These are phyloP conservation scores for Pipistrellus kuhlii DNA, from an alignment of 2,797 vertebrate genomes.

Conservation along the genomic window DNA sequence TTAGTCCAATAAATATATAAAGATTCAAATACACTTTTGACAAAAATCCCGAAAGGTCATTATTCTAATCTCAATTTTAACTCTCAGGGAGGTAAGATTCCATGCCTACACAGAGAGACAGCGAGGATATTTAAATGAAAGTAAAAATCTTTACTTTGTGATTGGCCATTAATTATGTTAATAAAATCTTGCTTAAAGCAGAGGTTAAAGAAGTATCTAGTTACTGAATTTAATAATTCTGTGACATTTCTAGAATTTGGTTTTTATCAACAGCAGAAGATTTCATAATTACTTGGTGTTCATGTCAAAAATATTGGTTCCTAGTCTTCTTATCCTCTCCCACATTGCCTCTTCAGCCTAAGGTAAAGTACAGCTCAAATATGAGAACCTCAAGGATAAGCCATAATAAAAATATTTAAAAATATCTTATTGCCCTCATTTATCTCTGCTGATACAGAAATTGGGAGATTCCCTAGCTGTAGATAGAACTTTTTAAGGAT, in stretches of 20 bases:
- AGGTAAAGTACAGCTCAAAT: not conserved
- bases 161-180: not conserved
- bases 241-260: not conserved
- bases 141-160: conserved; percentile 14
- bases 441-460: not conserved
- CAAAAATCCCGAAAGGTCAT: not conserved
- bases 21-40: not conserved
- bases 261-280: not conserved
- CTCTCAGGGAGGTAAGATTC: not conserved
- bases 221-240: not conserved
- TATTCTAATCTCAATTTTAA: not conserved
- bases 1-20: not conserved
- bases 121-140: conserved; percentile 18
- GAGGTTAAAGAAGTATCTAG: not conserved
- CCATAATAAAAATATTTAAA: not conserved
- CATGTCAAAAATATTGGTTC: not conserved
- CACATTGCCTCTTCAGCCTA: not conserved
- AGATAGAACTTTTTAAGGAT: not conserved
- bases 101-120: not conserved
- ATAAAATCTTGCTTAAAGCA: conserved; percentile 38
- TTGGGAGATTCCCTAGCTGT: not conserved
- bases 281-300: not conserved
- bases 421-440: not conserved
- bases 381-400: not conserved
- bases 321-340: not conserved